Conservation (phyloP, 2,888 invertebrate species). For the Amphiduros pacificus region DNA sequence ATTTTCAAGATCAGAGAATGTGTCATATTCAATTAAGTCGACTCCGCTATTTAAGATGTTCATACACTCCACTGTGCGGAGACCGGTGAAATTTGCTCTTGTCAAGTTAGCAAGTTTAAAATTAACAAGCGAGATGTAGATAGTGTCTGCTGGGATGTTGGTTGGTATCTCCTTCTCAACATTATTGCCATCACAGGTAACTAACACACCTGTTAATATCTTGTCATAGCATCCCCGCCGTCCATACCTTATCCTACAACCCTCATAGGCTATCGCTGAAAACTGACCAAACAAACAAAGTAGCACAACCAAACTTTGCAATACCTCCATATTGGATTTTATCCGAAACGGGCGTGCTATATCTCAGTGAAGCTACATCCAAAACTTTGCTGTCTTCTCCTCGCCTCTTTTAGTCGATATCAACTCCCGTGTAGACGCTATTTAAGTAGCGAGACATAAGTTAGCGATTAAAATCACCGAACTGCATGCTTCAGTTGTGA, state of each 20-base stretch:
- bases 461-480: too few relatives aligned
- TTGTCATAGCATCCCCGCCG: slow-evolving; percentile 26
- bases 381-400: too few relatives aligned
- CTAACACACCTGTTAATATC: slow-evolving; percentile 23
- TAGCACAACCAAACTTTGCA: too few relatives aligned
- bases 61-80: slow-evolving; percentile 25
- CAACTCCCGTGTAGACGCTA: too few relatives aligned
- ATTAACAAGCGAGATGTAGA: slow-evolving; percentile 27
- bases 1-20: slow-evolving; percentile 23
- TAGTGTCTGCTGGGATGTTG: slow-evolving; percentile 24
- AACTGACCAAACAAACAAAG: too few relatives aligned
- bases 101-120: slow-evolving; percentile 21
- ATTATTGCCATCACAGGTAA: slow-evolving; percentile 26
- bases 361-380: too few relatives aligned
- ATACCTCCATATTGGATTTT: too few relatives aligned
- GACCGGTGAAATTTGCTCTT: slow-evolving; percentile 17
- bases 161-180: slow-evolving; percentile 20
- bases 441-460: too few relatives aligned
- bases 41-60: slow-evolving; percentile 20
- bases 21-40: slow-evolving; percentile 16
- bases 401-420: too few relatives aligned
- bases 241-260: slow-evolving; percentile 15
- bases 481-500: too few relatives aligned
- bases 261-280: slow-evolving; percentile 4
- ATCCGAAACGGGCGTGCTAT: too few relatives aligned